Percentiles rank a stretch among this genome's conserved stretches.
Conservation (phyloP, 2,797 vertebrate species). For the Gymnothorax javanicus region DNA sequence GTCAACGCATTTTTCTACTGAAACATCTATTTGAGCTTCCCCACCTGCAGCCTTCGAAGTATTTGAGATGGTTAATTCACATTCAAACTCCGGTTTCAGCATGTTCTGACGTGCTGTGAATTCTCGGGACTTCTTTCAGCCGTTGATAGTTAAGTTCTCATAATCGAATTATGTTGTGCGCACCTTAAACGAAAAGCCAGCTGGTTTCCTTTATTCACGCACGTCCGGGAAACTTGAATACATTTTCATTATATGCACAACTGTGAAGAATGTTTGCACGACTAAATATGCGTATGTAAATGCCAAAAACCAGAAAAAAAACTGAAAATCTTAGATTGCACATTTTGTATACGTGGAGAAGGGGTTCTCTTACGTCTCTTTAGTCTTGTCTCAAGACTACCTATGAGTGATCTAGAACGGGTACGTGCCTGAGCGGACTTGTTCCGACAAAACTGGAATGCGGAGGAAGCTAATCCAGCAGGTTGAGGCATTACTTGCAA, state of each 20-base stretch:
- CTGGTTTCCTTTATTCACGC: not conserved
- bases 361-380: not conserved
- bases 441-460: constrained; percentile 69
- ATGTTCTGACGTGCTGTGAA: not conserved
- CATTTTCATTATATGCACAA: not conserved
- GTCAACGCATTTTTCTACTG: not conserved
- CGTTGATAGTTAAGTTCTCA: not conserved
- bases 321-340: not conserved
- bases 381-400: not conserved
- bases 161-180: not conserved
- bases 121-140: not conserved
- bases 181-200: not conserved
- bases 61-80: not conserved
- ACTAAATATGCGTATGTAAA: not conserved
- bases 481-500: not conserved
- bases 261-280: not conserved
- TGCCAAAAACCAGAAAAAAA: not conserved
- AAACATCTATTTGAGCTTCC: not conserved
- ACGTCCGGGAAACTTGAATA: not conserved
- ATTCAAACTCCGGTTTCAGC: not conserved
- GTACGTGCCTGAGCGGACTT: constrained; percentile 65
- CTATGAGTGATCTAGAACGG: constrained; percentile 41
- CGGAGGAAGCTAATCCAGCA: constrained; percentile 33
- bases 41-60: not conserved
- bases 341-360: not conserved